phyloP scores from a whole-genome alignment of 2,888 invertebrate species.

The Leptothorax acervorum region DNA sequence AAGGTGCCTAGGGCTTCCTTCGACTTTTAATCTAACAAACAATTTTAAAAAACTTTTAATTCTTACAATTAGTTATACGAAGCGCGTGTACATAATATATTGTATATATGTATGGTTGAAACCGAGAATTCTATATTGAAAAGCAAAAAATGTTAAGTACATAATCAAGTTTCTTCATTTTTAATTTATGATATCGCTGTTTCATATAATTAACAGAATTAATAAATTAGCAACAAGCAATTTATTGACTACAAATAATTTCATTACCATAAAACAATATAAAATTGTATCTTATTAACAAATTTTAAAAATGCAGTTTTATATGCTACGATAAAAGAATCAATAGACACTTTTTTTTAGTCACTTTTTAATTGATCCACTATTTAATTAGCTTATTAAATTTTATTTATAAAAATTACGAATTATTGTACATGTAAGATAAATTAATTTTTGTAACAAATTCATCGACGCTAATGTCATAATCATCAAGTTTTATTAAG shows the following conservation, averaged over 20 bases:
- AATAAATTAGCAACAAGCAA: neutral
- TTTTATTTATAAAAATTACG: neutral
- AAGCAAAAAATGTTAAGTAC: neutral
- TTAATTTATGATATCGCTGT: neutral
- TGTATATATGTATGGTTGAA: no score
- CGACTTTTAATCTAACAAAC: neutral
- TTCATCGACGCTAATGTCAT: neutral
- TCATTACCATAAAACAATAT: neutral
- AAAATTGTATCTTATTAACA: neutral
- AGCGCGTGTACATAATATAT: no score
- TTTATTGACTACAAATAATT: neutral
- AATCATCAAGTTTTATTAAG: neutral
- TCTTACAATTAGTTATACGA: no score
- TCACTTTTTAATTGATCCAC: neutral
- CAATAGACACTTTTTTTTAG: neutral
- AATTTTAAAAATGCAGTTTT: neutral
- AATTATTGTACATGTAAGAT: neutral
- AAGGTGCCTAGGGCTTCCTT: neutral
- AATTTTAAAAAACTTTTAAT: no score
- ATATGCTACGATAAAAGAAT: neutral
- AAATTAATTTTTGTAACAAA: neutral
- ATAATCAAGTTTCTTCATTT: neutral
- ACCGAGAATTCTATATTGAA: neutral
- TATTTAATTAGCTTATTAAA: neutral
- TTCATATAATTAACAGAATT: neutral